Evolutionary conservation across 2,888 invertebrate species (phyloP).

Genomic region (Acanthosepion esculentum): DNA sequence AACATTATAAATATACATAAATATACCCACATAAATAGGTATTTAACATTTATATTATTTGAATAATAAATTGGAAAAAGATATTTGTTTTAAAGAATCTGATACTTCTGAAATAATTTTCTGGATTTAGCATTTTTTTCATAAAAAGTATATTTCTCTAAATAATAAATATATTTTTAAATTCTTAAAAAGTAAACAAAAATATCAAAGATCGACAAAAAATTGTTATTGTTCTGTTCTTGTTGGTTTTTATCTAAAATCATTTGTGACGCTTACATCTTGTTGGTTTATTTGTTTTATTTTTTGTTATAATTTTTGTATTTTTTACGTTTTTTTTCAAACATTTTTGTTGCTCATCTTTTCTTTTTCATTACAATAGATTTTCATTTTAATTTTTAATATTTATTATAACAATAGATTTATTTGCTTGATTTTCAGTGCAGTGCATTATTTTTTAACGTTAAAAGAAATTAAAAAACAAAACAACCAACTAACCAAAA

Average conservation of each 20-base stretch:
- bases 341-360: background rate
- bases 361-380: background rate
- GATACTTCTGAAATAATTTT: too few relatives aligned
- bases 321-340: background rate
- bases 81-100: too few relatives aligned
- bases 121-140: too few relatives aligned
- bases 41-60: too few relatives aligned
- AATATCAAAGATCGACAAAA: background rate
- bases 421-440: constrained; percentile 20
- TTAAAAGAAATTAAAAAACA: background rate
- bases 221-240: background rate
- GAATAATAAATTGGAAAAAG: too few relatives aligned
- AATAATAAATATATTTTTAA: too few relatives aligned
- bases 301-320: background rate
- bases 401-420: background rate
- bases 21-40: too few relatives aligned
- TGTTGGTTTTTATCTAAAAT: background rate
- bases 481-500: background rate
- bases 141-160: too few relatives aligned
- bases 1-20: too few relatives aligned
- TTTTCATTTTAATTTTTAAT: background rate
- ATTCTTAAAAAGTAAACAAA: too few relatives aligned
- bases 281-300: background rate
- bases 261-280: background rate
- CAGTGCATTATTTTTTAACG: background rate